Percentiles rank a stretch among this genome's conserved stretches.
These are phyloP conservation scores for Lynx canadensis DNA, from an alignment of 2,113 vertebrate genomes.

Conservation along the genomic window DNA sequence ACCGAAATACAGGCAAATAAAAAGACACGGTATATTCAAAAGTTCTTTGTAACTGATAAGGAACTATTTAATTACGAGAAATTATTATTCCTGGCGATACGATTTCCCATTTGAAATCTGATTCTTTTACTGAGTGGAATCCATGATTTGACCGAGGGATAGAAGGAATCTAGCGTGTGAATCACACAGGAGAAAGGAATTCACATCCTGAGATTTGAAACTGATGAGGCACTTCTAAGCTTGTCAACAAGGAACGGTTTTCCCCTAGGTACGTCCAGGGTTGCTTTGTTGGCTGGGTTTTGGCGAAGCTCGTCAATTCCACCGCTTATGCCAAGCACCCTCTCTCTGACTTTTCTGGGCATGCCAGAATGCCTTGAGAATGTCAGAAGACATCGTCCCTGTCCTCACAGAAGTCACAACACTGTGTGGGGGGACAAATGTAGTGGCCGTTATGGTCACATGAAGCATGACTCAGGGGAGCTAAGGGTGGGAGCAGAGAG, in stretches of 20 bases:
- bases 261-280: rapidly evolving
- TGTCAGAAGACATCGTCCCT: neutral
- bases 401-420: neutral
- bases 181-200: neutral
- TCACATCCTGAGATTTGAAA: neutral
- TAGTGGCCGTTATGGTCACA: neutral
- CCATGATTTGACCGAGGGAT: neutral
- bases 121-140: neutral
- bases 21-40: neutral
- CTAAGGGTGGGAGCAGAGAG: neutral
- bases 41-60: neutral
- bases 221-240: neutral
- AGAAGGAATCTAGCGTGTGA: neutral
- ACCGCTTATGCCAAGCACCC: rapidly evolving
- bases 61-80: conserved; percentile 10
- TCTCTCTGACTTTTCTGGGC: neutral
- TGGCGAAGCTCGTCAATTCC: neutral
- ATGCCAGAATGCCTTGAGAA: neutral
- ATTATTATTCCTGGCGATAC: neutral
- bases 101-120: neutral
- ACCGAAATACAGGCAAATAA: neutral
- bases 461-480: neutral
- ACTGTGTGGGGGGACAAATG: no score
- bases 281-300: neutral
- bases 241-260: neutral